Evolutionary conservation across 2,888 invertebrate species (phyloP).

Genomic region (Sarcophaga rosellei): DNA sequence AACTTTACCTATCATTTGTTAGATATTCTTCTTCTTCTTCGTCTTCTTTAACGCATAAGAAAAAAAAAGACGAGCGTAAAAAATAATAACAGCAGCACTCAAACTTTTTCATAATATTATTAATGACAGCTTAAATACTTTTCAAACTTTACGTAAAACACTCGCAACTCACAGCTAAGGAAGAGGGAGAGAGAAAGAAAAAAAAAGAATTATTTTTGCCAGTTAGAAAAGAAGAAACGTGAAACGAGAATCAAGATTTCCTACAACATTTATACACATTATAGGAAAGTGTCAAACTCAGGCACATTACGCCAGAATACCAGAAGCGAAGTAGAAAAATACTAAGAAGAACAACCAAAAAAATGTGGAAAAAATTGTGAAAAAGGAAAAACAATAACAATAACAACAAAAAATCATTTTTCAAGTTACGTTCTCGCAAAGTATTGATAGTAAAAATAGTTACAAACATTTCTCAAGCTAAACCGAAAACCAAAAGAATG

Average conservation of each 20-base stretch:
- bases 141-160: constrained; percentile 41
- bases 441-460: constrained; percentile 10
- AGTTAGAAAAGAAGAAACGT: neutral
- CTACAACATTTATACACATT: neutral
- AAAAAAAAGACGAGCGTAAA: neutral
- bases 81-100: constrained; percentile 34
- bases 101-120: constrained; percentile 52
- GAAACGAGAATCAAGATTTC: neutral
- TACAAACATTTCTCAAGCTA: neutral
- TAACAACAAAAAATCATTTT: constrained; percentile 24
- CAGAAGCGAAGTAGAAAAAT: constrained; percentile 5
- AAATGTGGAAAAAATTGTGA: neutral
- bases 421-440: neutral
- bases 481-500: constrained; percentile 3
- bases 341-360: neutral
- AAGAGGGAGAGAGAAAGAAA: neutral
- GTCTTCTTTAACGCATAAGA: neutral
- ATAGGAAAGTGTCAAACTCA: constrained; percentile 26
- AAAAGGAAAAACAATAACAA: neutral
- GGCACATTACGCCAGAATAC: constrained; percentile 6
- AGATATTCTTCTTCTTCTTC: constrained; percentile 7
- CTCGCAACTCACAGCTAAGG: neutral
- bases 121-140: constrained; percentile 57
- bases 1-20: constrained; percentile 39
- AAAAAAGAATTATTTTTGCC: neutral